phyloP scores from a whole-genome alignment of 2,888 invertebrate genomes.

The Drosophila trichaetosa region DNA sequence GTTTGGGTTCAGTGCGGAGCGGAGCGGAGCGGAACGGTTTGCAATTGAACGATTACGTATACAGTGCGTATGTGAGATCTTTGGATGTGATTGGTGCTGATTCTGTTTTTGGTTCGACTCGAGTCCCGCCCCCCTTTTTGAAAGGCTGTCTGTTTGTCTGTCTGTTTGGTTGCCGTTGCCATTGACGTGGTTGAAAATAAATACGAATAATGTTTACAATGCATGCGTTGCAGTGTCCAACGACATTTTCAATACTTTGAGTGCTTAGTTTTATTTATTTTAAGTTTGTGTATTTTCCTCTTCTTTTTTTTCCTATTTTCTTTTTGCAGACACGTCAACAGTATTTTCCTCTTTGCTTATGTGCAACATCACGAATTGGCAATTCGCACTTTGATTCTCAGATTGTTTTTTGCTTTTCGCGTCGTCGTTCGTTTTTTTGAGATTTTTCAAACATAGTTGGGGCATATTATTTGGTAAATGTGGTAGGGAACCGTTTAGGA shows the following conservation, averaged over 20 bases:
- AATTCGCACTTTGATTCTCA: conserved; percentile 53
- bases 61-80: conserved; percentile 2
- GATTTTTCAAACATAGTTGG: background rate
- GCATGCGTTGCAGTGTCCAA: conserved; percentile 13
- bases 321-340: conserved; percentile 20
- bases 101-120: conserved; percentile 8
- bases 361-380: conserved; percentile 54
- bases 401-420: conserved; percentile 15
- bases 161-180: conserved; percentile 10
- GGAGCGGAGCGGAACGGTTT: conserved; percentile 7
- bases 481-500: accelerated
- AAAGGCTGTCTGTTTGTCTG: background rate
- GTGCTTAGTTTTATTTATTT: conserved; percentile 22
- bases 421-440: background rate
- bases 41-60: conserved; percentile 4
- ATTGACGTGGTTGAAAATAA: conserved; percentile 68
- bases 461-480: background rate
- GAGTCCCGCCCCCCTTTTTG: conserved; percentile 27
- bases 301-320: conserved; percentile 3
- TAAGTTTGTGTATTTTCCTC: background rate
- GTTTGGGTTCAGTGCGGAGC: conserved; percentile 17
- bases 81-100: conserved; percentile 43
- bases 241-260: conserved; percentile 28
- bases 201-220: conserved; percentile 32
- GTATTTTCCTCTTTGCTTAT: conserved; percentile 21